Conservation (phyloP, 1,140 invertebrate species). For the Drosophila leontia region DNA sequence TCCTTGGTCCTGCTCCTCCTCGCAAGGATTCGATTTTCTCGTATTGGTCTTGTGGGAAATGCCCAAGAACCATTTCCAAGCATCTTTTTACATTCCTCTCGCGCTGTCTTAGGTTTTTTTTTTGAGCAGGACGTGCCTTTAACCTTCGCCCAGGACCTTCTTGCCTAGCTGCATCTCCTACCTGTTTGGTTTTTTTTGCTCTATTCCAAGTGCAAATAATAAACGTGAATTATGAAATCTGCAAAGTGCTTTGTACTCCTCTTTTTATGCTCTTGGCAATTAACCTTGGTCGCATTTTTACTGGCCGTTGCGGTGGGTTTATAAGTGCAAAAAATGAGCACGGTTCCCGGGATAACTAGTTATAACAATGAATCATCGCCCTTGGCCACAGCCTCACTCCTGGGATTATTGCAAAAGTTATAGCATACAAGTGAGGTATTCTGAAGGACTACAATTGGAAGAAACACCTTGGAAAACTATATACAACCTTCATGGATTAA, state of each 20-base stretch:
- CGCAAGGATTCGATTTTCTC: slow-evolving; percentile 72
- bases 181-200: slow-evolving; percentile 52
- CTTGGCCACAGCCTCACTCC: slow-evolving; percentile 13
- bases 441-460: neutral
- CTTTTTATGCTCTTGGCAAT: slow-evolving; percentile 63
- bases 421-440: neutral
- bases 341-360: slow-evolving; percentile 9
- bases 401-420: slow-evolving; percentile 1
- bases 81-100: slow-evolving; percentile 53
- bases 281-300: slow-evolving; percentile 72
- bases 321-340: slow-evolving; percentile 38
- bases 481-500: neutral
- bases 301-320: slow-evolving; percentile 25
- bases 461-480: neutral
- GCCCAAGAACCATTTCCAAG: slow-evolving; percentile 55
- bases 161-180: slow-evolving; percentile 32
- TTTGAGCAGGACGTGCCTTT: slow-evolving; percentile 20
- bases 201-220: slow-evolving; percentile 60
- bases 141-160: slow-evolving; percentile 28
- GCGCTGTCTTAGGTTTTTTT: slow-evolving; percentile 31
- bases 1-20: slow-evolving; percentile 19
- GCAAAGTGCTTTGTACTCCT: slow-evolving; percentile 24
- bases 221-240: slow-evolving; percentile 69
- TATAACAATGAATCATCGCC: slow-evolving; percentile 26
- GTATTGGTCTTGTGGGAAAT: slow-evolving; percentile 80